A percentile compares a stretch with the other conserved stretches of the same genome.
phyloP scores from a whole-genome alignment of 2,113 vertebrate genomes.

The Chionis minor region DNA sequence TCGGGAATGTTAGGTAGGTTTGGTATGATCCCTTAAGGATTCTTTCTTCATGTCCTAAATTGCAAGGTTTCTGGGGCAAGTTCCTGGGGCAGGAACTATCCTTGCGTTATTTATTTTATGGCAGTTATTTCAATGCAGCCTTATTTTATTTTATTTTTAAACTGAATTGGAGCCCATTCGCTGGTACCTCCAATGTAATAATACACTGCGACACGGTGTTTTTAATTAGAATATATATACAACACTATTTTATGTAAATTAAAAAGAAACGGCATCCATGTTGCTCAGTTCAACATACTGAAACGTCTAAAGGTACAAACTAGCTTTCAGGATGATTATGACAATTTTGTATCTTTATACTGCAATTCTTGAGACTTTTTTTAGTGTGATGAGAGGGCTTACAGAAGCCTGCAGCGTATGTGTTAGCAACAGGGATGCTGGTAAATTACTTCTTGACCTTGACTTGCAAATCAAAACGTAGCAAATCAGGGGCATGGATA shows the following conservation, averaged over 20 bases:
- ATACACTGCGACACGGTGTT: not conserved
- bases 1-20: constrained; percentile 9
- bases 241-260: not conserved
- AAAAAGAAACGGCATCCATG: not conserved
- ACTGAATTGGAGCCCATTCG: not conserved
- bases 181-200: not conserved
- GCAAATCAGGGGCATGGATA: not conserved
- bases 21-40: constrained; percentile 36
- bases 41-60: constrained; percentile 47
- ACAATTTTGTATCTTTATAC: not conserved
- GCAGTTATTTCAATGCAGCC: not conserved
- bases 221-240: not conserved
- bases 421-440: not conserved
- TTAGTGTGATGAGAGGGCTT: not conserved
- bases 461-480: not conserved
- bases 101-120: constrained; percentile 44
- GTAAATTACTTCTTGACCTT: constrained; percentile 4
- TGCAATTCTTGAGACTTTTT: not conserved
- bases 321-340: not conserved
- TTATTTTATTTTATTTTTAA: not conserved
- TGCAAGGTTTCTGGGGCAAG: constrained; percentile 56
- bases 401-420: not conserved
- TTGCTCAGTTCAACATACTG: not conserved
- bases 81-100: constrained; percentile 52
- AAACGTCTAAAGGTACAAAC: not conserved